Evolutionary conservation across 2,113 vertebrate genomes (phyloP).

Genomic region (Chitala chitala): DNA sequence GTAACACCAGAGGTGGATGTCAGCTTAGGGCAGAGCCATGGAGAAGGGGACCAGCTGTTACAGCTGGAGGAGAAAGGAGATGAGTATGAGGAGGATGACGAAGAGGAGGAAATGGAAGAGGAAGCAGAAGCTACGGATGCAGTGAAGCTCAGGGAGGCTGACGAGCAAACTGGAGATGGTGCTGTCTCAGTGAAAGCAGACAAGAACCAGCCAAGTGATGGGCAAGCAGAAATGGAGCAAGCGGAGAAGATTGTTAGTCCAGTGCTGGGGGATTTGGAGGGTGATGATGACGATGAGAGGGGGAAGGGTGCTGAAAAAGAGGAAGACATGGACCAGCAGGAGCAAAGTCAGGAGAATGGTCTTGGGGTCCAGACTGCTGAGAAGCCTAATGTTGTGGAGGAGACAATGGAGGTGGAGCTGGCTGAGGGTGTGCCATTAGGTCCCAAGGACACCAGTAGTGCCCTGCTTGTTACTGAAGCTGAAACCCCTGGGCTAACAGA

Average conservation of each 20-base stretch:
- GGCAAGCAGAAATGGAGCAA: constrained; percentile 63
- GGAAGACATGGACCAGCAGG: constrained; percentile 57
- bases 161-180: constrained; percentile 16
- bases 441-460: background rate
- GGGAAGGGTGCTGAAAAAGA: constrained; percentile 60
- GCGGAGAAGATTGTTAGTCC: constrained; percentile 56
- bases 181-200: constrained; percentile 13
- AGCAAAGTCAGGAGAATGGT: constrained; percentile 58
- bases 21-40: constrained; percentile 54
- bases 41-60: constrained; percentile 44
- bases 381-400: background rate
- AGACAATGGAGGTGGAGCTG: background rate
- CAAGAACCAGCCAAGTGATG: constrained; percentile 47
- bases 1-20: constrained; percentile 72
- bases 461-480: constrained; percentile 7
- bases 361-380: constrained; percentile 52
- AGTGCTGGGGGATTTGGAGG: constrained; percentile 65
- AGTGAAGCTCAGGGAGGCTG: constrained; percentile 31
- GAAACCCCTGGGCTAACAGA: constrained; percentile 30
- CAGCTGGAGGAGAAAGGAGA: constrained; percentile 62
- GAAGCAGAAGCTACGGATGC: constrained; percentile 59
- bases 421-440: constrained; percentile 48
- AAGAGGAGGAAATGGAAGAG: constrained; percentile 76
- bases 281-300: constrained; percentile 45
- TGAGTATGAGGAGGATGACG: constrained; percentile 56